A percentile compares a stretch with the other conserved stretches of the same genome.
phyloP scores from a whole-genome alignment of 37 sponge, comb jelly and placozoan genomes.

The Mnemiopsis leidyi region DNA sequence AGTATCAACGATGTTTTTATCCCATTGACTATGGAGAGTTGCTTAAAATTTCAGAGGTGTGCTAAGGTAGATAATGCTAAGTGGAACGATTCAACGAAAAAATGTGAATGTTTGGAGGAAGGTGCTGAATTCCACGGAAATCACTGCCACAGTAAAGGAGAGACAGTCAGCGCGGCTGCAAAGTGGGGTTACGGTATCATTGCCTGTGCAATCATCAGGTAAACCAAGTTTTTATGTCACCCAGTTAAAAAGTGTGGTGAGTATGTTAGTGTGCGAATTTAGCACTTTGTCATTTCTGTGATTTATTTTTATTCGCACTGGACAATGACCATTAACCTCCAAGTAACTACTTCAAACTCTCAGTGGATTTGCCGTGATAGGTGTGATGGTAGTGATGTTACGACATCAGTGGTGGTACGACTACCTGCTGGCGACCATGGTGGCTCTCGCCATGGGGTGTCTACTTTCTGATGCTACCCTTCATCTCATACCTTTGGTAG shows the following conservation, averaged over 20 bases:
- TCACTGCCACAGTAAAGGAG: background rate
- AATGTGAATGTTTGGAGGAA: background rate
- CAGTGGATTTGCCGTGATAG: constrained; percentile 44
- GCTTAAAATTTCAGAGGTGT: background rate
- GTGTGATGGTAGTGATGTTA: constrained; percentile 10
- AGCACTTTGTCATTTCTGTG: too few species aligned
- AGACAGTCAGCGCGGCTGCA: background rate
- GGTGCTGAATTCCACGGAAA: constrained; percentile 28
- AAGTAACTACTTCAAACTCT: too few species aligned
- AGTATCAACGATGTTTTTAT: too few species aligned
- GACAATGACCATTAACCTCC: too few species aligned
- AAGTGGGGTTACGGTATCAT: constrained; percentile 50
- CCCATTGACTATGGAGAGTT: background rate
- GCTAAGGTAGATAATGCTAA: background rate
- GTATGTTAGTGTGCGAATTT: too few species aligned
- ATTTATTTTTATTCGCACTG: too few species aligned
- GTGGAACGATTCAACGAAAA: background rate
- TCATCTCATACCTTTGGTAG: constrained; percentile 53
- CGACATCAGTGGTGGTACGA: constrained; percentile 33
- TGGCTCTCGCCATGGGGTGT: constrained; percentile 63
- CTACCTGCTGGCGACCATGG: background rate
- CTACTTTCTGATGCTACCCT: constrained; percentile 25
- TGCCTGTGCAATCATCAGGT: constrained; percentile 15
- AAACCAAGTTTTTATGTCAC: too few species aligned
- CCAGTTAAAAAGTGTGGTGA: too few species aligned